phyloP scores from a whole-genome alignment of 2,797 vertebrate species.

The Pseudopleuronectes americanus region DNA sequence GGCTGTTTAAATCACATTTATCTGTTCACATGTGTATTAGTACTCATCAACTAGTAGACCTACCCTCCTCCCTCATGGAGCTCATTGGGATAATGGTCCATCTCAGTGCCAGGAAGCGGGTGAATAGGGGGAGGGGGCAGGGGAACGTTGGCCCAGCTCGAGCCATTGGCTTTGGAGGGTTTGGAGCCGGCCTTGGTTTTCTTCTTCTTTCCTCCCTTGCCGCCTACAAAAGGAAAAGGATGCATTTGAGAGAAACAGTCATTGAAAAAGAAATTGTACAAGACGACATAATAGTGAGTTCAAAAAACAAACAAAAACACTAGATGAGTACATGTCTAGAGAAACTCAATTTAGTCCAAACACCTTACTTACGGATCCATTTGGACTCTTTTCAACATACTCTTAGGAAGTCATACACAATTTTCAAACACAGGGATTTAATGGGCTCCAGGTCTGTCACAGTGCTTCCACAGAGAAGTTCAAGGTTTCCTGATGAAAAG shows the following conservation, averaged over 20 bases:
- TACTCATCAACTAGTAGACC: constrained; percentile 15
- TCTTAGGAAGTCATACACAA: constrained; percentile 53
- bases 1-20: neutral
- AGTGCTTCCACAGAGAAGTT: constrained; percentile 64
- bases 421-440: constrained; percentile 69
- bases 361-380: constrained; percentile 49
- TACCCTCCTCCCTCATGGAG: constrained; percentile 93
- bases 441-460: constrained; percentile 57
- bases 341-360: constrained; percentile 57
- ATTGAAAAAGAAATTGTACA: constrained; percentile 40
- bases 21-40: neutral
- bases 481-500: constrained; percentile 82
- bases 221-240: constrained; percentile 83
- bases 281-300: constrained; percentile 26
- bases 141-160: constrained; percentile 95
- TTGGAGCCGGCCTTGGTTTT: constrained; percentile 94
- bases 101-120: constrained; percentile 95
- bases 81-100: constrained; percentile 93
- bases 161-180: constrained; percentile 92
- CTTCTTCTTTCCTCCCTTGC: constrained; percentile 99
- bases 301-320: neutral
- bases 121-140: constrained; percentile 95
- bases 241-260: constrained; percentile 32
- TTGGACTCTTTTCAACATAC: constrained; percentile 48
- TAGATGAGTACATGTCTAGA: constrained; percentile 43